Percentiles rank a stretch among this genome's conserved stretches.
These are phyloP conservation scores for Synergus itoensis DNA, from an alignment of 2,888 invertebrate genomes.

Conservation along the genomic window DNA sequence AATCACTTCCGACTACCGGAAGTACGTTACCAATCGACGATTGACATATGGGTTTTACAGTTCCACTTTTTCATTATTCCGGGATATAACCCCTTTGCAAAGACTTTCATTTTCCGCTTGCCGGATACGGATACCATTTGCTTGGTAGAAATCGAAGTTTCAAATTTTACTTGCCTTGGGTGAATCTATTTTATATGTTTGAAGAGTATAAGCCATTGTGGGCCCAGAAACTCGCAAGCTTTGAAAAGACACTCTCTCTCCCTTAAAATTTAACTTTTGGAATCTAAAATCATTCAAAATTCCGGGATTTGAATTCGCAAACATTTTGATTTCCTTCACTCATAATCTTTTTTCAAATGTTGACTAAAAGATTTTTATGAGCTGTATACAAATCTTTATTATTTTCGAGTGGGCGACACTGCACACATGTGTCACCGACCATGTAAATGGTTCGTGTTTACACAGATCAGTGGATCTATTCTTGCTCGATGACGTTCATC, in stretches of 20 bases:
- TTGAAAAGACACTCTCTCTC: no score
- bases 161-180: not conserved
- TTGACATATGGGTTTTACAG: conserved; percentile 2
- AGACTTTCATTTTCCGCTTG: not conserved
- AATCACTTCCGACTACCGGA: not conserved
- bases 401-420: conserved; percentile 19
- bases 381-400: not conserved
- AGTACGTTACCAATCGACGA: not conserved
- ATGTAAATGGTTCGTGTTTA: conserved; percentile 30
- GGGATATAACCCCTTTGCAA: not conserved
- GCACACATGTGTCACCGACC: conserved; percentile 18
- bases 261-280: not conserved
- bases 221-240: not conserved
- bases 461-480: conserved; percentile 43
- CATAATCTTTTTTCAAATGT: not conserved
- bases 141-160: not conserved
- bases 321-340: not conserved
- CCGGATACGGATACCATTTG: conserved; percentile 14
- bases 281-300: not conserved
- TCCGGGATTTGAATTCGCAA: not conserved
- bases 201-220: no score
- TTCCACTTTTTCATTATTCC: not conserved
- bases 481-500: conserved; percentile 43
- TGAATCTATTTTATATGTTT: not conserved
- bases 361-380: not conserved